phyloP scores from a whole-genome alignment of 2,888 invertebrate species.

The Ophion ellenae region DNA sequence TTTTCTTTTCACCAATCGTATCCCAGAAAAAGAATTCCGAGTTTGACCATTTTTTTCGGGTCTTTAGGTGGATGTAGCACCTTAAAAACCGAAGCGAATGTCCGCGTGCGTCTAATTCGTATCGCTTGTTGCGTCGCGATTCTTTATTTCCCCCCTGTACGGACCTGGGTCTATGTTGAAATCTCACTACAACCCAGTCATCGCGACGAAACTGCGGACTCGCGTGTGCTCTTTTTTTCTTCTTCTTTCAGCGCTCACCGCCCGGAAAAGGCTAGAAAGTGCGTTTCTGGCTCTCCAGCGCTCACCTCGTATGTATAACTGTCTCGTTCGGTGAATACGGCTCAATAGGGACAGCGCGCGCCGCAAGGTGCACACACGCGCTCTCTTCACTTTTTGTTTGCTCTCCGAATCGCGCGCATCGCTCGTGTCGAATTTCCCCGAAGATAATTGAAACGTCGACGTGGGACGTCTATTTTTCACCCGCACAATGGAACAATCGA shows the following conservation, averaged over 20 bases:
- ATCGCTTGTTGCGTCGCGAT: constrained; percentile 13
- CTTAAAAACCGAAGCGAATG: not conserved
- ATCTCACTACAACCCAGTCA: constrained; percentile 47
- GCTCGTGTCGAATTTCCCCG: not conserved
- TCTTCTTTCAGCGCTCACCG: constrained; percentile 41
- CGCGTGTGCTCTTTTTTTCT: constrained; percentile 14
- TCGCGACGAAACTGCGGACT: constrained; percentile 34
- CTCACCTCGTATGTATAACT: not conserved
- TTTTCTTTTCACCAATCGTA: no score
- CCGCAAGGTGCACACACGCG: not conserved
- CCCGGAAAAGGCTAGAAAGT: constrained; percentile 69
- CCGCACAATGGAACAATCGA: not conserved
- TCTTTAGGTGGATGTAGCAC: no score
- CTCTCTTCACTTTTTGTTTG: not conserved
- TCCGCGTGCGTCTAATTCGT: constrained; percentile 24
- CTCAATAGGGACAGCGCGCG: constrained; percentile 22
- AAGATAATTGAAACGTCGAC: not conserved
- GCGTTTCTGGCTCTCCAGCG: constrained; percentile 25
- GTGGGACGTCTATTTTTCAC: not conserved
- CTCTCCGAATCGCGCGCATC: not conserved
- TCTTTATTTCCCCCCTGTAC: constrained; percentile 1
- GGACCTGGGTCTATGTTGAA: constrained; percentile 44
- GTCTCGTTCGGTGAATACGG: constrained; percentile 6
- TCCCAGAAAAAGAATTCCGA: no score
- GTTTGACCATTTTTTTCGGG: no score